Conservation (phyloP, 2,113 vertebrate genomes). For the Pithys albifrons region DNA sequence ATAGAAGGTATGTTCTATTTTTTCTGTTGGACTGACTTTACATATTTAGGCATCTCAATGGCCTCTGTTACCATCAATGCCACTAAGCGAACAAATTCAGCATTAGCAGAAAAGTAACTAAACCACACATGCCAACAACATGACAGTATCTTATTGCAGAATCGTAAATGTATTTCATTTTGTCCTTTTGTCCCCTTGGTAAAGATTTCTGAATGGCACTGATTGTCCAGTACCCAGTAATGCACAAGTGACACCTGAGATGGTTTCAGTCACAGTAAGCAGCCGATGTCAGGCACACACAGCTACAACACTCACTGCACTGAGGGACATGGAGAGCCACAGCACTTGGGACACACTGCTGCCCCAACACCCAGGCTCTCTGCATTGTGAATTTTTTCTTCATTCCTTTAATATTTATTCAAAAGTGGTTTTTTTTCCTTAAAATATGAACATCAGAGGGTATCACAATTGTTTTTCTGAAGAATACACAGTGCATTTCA, state of each 20-base stretch:
- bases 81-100: constrained; percentile 8
- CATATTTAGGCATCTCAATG: constrained; percentile 14
- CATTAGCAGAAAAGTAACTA: constrained; percentile 34
- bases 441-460: neutral
- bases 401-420: neutral
- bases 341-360: neutral
- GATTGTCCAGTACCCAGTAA: neutral
- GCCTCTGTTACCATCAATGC: constrained; percentile 22
- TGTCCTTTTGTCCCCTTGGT: neutral
- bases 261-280: neutral
- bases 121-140: neutral
- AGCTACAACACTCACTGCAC: neutral
- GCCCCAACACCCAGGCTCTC: neutral
- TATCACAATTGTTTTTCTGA: neutral
- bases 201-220: neutral
- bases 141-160: neutral
- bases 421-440: neutral
- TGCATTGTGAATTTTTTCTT: neutral
- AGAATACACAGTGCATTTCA: neutral
- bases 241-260: neutral
- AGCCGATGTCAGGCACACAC: neutral
- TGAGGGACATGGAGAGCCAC: accelerated
- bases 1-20: neutral
- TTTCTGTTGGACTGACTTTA: constrained; percentile 37
- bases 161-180: neutral